Evolutionary conservation across 2,113 vertebrate species (phyloP).

Genomic region (Ceyx cyanopectus): DNA sequence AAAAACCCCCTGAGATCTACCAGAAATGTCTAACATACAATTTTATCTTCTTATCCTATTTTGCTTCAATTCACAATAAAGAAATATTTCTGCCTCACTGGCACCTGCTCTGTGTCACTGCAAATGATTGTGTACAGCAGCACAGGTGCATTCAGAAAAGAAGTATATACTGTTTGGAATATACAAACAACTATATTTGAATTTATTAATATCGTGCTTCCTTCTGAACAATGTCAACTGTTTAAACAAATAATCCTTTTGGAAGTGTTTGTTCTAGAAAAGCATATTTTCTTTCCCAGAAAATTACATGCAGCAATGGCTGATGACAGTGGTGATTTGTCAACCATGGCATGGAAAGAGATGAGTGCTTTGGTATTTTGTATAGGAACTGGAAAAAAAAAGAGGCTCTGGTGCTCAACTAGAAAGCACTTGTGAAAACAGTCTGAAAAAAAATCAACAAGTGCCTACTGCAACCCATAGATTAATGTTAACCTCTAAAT

Average conservation of each 20-base stretch:
- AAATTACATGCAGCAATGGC: not conserved
- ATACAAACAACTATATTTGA: not conserved
- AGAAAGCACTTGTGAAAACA: not conserved
- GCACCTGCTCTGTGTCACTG: not conserved
- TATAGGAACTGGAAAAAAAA: not conserved
- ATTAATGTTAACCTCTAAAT: not conserved
- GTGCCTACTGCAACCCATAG: not conserved
- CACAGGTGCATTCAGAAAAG: not conserved
- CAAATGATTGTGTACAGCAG: not conserved
- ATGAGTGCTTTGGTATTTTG: not conserved
- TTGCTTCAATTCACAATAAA: not conserved
- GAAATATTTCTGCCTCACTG: not conserved
- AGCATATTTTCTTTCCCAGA: not conserved
- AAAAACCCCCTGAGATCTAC: not conserved
- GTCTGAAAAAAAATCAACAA: not conserved
- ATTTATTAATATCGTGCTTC: conserved; percentile 3
- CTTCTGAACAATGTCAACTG: not conserved
- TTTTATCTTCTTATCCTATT: not conserved
- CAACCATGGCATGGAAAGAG: not conserved
- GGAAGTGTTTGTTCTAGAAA: not conserved
- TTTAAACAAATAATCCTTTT: conserved; percentile 17
- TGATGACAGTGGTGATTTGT: not conserved
- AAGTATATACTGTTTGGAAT: not conserved
- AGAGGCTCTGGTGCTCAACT: not conserved
- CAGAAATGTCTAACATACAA: not conserved